These are phyloP conservation scores for Rhinolophus sinicus DNA, from an alignment of 2,113 vertebrate species.

Conservation along the genomic window DNA sequence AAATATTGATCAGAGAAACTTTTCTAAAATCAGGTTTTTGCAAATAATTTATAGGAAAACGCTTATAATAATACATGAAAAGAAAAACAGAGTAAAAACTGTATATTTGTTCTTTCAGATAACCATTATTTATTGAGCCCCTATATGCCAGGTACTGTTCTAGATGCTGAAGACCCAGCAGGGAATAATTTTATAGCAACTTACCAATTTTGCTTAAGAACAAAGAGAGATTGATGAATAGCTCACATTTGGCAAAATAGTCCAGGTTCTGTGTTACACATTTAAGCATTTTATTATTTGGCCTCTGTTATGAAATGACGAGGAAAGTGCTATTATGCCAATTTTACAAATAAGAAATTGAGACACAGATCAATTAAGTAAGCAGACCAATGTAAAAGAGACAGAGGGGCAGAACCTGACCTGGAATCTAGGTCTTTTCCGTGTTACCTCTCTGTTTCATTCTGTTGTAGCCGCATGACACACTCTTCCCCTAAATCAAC, in stretches of 20 bases:
- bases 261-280: not conserved
- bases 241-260: not conserved
- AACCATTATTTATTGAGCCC: not conserved
- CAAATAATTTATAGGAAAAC: slow-evolving; percentile 51
- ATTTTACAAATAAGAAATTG: not conserved
- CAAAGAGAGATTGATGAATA: not conserved
- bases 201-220: not conserved
- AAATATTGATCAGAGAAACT: slow-evolving; percentile 64
- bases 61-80: not conserved
- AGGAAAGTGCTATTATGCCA: not conserved
- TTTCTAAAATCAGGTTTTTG: slow-evolving; percentile 38
- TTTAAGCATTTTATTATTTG: not conserved
- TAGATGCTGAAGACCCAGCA: not conserved
- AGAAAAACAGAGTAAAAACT: slow-evolving; percentile 19
- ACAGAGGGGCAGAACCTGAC: not conserved
- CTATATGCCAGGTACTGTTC: not conserved
- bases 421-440: not conserved
- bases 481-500: too few species aligned
- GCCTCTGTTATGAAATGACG: not conserved
- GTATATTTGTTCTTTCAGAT: slow-evolving; percentile 28
- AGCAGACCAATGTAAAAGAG: not conserved
- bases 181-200: not conserved
- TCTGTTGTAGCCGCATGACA: not conserved
- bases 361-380: not conserved
- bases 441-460: not conserved